A percentile compares a stretch with the other conserved stretches of the same genome.
Evolutionary conservation across 2,797 vertebrate genomes (phyloP).

Genomic region (Danionella dracula): DNA sequence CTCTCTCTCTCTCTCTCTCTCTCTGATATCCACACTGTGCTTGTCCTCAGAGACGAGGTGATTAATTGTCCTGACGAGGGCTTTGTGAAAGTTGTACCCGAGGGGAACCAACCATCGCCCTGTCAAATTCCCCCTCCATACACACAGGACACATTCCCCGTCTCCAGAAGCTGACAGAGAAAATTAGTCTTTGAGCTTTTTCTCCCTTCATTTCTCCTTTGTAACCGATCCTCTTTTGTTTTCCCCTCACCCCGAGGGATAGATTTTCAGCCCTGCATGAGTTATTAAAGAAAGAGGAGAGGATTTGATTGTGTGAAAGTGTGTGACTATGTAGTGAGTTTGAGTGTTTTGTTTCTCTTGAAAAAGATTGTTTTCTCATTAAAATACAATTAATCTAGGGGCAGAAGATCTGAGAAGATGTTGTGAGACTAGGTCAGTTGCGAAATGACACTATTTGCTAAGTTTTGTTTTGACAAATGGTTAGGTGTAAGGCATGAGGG

Average conservation of each 20-base stretch:
- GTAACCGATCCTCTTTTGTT: constrained; percentile 19
- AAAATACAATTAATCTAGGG: background rate
- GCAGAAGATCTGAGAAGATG: background rate
- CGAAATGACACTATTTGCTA: no score
- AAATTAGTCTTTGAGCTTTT: constrained; percentile 53
- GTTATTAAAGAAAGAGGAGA: constrained; percentile 8
- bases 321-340: background rate
- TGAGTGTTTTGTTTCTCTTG: constrained; percentile 6
- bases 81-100: constrained; percentile 24
- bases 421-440: no score
- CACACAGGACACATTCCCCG: constrained; percentile 9
- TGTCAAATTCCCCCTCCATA: background rate
- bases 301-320: background rate
- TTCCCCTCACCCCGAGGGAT: background rate
- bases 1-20: background rate
- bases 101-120: constrained; percentile 15
- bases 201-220: constrained; percentile 24
- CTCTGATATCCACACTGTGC: background rate
- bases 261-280: constrained; percentile 10
- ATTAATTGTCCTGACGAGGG: constrained; percentile 35
- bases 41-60: constrained; percentile 24
- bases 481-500: no score
- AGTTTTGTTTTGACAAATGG: no score
- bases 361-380: constrained; percentile 5
- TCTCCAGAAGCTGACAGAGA: constrained; percentile 30